These are phyloP conservation scores for Aurelia aurita complex sp. Pacific DNA, from an alignment of 30 jellyfish, hydroid and myxozoan species.

Conservation along the genomic window DNA sequence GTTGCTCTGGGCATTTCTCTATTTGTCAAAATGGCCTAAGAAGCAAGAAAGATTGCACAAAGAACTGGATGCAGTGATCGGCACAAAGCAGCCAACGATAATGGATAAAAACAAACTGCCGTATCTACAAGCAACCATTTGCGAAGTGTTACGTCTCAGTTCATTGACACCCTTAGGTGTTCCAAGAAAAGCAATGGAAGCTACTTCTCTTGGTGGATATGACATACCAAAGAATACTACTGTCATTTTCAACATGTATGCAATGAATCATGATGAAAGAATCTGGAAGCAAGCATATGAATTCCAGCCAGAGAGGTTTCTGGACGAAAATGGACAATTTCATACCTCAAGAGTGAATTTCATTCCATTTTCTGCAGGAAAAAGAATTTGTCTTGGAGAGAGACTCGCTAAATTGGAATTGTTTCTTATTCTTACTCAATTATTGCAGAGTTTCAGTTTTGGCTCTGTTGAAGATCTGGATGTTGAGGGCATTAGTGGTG, in stretches of 20 bases:
- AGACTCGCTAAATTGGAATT: constrained; percentile 46
- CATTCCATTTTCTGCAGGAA: constrained; percentile 54
- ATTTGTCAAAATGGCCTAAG: constrained; percentile 45
- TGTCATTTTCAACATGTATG: constrained; percentile 29
- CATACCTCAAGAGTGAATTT: constrained; percentile 7
- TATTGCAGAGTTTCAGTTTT: constrained; percentile 9
- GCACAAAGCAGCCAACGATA: background rate
- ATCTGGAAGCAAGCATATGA: constrained; percentile 32
- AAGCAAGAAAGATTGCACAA: constrained; percentile 27
- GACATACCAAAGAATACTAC: constrained; percentile 48
- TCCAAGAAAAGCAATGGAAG: constrained; percentile 36
- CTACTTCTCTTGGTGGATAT: constrained; percentile 34
- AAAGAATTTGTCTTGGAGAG: constrained; percentile 55
- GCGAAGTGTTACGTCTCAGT: constrained; percentile 48
- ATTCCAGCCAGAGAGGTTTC: constrained; percentile 33
- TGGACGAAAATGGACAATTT: constrained; percentile 35
- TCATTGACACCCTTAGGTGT: constrained; percentile 56
- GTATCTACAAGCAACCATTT: constrained; percentile 38
- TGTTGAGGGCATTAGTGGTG: constrained; percentile 28
- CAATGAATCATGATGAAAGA: constrained; percentile 36
- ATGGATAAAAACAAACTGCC: constrained; percentile 25
- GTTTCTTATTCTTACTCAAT: constrained; percentile 7
- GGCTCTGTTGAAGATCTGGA: constrained; percentile 3
- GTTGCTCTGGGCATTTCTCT: constrained; percentile 46
- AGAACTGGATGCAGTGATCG: constrained; percentile 29